phyloP scores from a whole-genome alignment of 2,113 vertebrate genomes.

The Pogonocichla stellata region DNA sequence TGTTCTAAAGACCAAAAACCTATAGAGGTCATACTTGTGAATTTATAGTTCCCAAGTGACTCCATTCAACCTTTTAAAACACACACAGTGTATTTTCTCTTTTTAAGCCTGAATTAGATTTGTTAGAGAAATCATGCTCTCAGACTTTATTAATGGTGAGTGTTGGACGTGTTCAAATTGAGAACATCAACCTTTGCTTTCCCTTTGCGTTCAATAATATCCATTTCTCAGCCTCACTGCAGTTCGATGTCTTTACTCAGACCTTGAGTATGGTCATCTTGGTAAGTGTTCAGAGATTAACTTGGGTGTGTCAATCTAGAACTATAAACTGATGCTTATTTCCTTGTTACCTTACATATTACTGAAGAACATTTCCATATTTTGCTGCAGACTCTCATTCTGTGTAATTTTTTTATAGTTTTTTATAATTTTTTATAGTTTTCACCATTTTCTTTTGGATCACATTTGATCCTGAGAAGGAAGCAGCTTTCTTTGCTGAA shows the following conservation, averaged over 20 bases:
- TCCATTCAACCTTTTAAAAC: neutral
- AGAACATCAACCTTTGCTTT: neutral
- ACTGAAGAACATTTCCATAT: neutral
- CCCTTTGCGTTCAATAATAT: neutral
- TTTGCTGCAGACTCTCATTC: neutral
- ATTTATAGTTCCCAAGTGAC: neutral
- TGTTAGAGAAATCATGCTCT: neutral
- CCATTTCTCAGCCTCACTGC: neutral
- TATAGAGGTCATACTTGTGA: neutral
- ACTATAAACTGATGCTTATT: neutral
- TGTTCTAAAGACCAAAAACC: neutral
- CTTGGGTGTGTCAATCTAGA: neutral
- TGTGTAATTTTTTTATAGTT: neutral
- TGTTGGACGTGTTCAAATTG: neutral
- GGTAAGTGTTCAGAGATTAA: neutral
- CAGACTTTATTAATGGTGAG: neutral
- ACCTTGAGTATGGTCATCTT: neutral
- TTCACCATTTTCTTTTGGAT: neutral
- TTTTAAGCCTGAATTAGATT: neutral
- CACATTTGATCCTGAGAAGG: neutral
- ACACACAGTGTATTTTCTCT: neutral
- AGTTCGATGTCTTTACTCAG: neutral
- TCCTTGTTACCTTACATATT: neutral
- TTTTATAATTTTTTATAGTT: neutral
- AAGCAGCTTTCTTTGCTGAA: neutral